phyloP scores from a whole-genome alignment of 1,140 invertebrate genomes.

The Bombus confusus region DNA sequence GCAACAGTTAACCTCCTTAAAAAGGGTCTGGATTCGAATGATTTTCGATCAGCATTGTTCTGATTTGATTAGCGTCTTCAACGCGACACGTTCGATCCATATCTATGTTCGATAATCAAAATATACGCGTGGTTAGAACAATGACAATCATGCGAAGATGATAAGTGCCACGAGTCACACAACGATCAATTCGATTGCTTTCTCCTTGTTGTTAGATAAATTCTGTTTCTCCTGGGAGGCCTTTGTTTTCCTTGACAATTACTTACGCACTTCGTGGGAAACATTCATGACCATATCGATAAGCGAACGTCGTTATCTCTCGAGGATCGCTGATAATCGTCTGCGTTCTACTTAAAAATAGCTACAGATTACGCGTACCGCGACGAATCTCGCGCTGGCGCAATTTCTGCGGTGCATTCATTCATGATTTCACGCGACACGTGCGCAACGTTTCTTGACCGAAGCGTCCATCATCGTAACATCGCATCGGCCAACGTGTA shows the following conservation, averaged over 20 bases:
- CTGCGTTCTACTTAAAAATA: conserved; percentile 66
- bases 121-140: background rate
- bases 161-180: conserved; percentile 7
- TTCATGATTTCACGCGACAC: conserved; percentile 63
- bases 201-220: background rate
- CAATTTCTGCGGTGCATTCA: conserved; percentile 54
- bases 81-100: background rate
- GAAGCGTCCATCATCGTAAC: background rate
- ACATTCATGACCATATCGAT: conserved; percentile 36
- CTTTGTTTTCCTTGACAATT: conserved; percentile 43
- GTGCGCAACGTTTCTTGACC: conserved; percentile 41
- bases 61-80: background rate
- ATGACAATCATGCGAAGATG: background rate
- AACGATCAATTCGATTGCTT: background rate
- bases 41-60: background rate
- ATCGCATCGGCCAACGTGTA: background rate
- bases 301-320: conserved; percentile 48
- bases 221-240: background rate
- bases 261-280: conserved; percentile 29
- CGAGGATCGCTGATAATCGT: conserved; percentile 64
- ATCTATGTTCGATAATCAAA: conserved; percentile 4
- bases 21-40: too few relatives aligned
- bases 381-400: conserved; percentile 34
- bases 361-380: conserved; percentile 45
- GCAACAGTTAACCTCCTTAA: too few relatives aligned